These are phyloP conservation scores for Globia sparganii DNA, from an alignment of 2,888 invertebrate genomes.

Conservation along the genomic window DNA sequence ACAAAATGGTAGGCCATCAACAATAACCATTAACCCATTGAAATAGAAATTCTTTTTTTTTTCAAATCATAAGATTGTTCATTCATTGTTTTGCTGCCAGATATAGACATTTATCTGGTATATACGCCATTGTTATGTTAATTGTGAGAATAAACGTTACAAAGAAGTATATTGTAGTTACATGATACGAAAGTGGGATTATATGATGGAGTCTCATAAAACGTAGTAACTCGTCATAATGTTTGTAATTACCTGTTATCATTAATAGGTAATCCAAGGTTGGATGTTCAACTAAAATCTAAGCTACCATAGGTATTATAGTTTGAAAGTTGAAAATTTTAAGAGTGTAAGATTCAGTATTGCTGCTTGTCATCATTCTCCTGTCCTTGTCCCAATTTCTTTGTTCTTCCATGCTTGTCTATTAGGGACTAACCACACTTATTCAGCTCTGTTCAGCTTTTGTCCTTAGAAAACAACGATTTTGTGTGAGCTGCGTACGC, in stretches of 20 bases:
- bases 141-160: constrained; percentile 52
- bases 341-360: too few relatives aligned
- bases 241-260: constrained; percentile 10
- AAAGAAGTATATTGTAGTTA: constrained; percentile 38
- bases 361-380: neutral
- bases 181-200: constrained; percentile 51
- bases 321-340: neutral
- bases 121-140: constrained; percentile 59
- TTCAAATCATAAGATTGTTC: constrained; percentile 50
- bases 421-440: too few relatives aligned
- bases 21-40: constrained; percentile 43
- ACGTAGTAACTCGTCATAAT: constrained; percentile 39
- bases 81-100: constrained; percentile 55
- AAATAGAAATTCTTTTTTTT: constrained; percentile 58
- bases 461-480: too few relatives aligned
- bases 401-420: too few relatives aligned
- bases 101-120: constrained; percentile 43
- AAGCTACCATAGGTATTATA: neutral
- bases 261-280: neutral
- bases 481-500: too few relatives aligned
- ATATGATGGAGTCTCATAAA: constrained; percentile 19
- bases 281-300: neutral
- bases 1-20: constrained; percentile 22
- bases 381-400: neutral
- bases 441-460: too few relatives aligned